Base-by-base conservation (phyloP, 2,888 invertebrate species). In the Taenaris catops region DNA sequence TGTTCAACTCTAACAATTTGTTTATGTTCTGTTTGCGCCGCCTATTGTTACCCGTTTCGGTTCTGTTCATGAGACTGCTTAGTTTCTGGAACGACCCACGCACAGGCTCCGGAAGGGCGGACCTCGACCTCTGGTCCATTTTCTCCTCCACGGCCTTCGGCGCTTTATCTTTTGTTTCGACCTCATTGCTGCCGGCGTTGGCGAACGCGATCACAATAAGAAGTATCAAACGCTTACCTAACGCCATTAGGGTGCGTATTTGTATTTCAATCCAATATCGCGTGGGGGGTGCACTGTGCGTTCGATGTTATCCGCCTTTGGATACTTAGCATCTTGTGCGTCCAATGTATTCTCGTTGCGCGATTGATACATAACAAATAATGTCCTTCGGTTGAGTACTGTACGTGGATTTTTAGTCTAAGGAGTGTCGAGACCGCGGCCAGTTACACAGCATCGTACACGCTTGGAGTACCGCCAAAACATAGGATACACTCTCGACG, bases 141-240 rank as follows among this genome's bases (percentile, higher is more conserved):
- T 83, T 78, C 80, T 75, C 35, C 83, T 65, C 84, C 84, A 81
- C 0, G 80, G 84, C 49, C 62, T 79, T 70, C 63, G 68, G 56
- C 63, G 63, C 55, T 70, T 81, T 73, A 64, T 63, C 58, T 61
- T 75, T 65, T 60, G 75, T 59, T 63, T 78, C 43, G 61, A 70
- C 49, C 62, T 83, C 81, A 75, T 84, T 47, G 43, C 49, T 52
- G 44, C 65, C 70, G 51, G 64, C 64, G 46, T 59, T 46, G 25
- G 63, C 70, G 41, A 72, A 48, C 40, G 70, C 64, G 49, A 74
- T 54, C 45, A 80, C 57, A 47, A 68, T 50, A 32, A 80, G 48
- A 38, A 66, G 48, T 32, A 75, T 44, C 10, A 81, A 41, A 14
- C 76, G 24, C 47, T 61, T 69, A 20, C 59, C 59, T 42, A 74